Base-by-base conservation (phyloP, 2,797 vertebrate genomes). In the Rachycentron canadum region DNA sequence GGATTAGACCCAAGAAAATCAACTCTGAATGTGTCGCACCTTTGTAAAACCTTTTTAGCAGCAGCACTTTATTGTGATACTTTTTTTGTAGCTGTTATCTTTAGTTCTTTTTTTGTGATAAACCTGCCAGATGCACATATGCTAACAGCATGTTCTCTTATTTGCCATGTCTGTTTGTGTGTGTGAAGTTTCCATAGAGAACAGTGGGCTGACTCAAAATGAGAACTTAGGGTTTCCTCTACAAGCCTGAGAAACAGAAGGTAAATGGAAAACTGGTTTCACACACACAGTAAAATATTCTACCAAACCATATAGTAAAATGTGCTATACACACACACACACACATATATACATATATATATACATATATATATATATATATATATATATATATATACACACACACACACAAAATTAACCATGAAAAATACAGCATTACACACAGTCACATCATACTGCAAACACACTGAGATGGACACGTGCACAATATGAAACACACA, bases 151-250 rank as follows among this genome's bases (percentile, higher is more conserved):
- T 79, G 81, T 88, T 85, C 72, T 56, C 10, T 63, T 58, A 60
- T 70, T 50, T 67, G 59, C 32, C 61, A 66, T 82, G 64, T 57
- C 19, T 82, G 3, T 71, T 36, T 52, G 26, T 78, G 85, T 75
- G 73, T 88, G 85, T 86, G 84, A 94, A 93, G 86, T 94, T 94
- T 95, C 93, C 93, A 94, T 78, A 87, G 77, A 85, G 78, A 86
- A 68, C 66, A 69, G 86, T 85, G 83, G 85, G 89, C 83, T 90
- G 90, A 93, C 84, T 93, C 91, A 92, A 90, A 92, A 90, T 85
- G 68, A 91, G 85, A 92, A 53, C 53, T 72, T 11, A 77, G 57
- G 79, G 91, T 92, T 92, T 93, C 91, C 91, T 88, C 82, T 88
- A 23, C 45, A 7, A 84, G 75, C 49, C 74, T 69, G 65, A 80